A percentile compares a stretch with the other conserved stretches of the same genome.
phyloP scores from a whole-genome alignment of 2,888 invertebrate genomes.

The Ctenicera cuprea region DNA sequence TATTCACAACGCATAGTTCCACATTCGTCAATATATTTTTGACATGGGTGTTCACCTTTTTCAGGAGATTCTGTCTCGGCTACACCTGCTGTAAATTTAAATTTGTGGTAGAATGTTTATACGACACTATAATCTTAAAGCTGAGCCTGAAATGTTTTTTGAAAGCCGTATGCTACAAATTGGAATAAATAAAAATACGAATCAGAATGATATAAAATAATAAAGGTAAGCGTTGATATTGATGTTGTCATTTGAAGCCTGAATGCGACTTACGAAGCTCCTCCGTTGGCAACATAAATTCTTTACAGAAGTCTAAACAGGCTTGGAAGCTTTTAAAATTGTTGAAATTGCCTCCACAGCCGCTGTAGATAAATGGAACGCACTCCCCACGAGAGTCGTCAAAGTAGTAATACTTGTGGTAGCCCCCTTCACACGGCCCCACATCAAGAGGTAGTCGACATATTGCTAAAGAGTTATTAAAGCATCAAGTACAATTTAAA shows the following conservation, averaged over 20 bases:
- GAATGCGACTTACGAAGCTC: constrained; percentile 65
- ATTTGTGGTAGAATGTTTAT: neutral
- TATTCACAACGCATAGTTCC: constrained; percentile 80
- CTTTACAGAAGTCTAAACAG: constrained; percentile 79
- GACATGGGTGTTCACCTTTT: constrained; percentile 73
- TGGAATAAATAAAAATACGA: neutral
- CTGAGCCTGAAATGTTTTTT: neutral
- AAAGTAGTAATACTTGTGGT: constrained; percentile 83
- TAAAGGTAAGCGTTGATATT: constrained; percentile 5
- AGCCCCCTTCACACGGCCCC: constrained; percentile 77
- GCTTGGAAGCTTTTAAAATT: constrained; percentile 85
- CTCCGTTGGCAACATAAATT: constrained; percentile 64
- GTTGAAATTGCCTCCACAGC: constrained; percentile 92
- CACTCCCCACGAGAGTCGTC: constrained; percentile 82
- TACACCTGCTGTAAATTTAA: constrained; percentile 17
- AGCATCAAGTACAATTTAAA: neutral
- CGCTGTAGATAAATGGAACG: constrained; percentile 87
- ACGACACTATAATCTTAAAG: neutral
- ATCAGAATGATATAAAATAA: constrained; percentile 16
- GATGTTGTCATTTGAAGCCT: constrained; percentile 24
- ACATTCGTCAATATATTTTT: constrained; percentile 78
- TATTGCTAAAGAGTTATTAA: constrained; percentile 72
- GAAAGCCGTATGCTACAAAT: constrained; percentile 16
- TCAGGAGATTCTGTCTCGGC: constrained; percentile 17
- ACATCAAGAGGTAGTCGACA: constrained; percentile 79